Conservation (phyloP, 2,113 vertebrate species). For the Engraulis encrasicolus region DNA sequence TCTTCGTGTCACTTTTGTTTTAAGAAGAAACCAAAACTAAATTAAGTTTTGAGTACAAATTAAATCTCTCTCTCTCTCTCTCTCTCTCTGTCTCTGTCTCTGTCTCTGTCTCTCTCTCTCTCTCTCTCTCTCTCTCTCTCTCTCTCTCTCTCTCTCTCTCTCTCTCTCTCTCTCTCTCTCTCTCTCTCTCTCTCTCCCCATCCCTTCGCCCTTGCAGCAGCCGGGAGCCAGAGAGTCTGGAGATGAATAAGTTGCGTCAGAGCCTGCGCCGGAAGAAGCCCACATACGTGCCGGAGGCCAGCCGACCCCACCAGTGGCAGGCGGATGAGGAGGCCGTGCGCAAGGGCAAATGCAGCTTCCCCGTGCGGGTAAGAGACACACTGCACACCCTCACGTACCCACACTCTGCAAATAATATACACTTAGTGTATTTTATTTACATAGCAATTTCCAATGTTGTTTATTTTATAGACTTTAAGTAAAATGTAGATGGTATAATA, state of each 20-base stretch:
- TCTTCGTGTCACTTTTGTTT: no score
- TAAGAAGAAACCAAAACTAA: no score
- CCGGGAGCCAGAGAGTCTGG: slow-evolving; percentile 80
- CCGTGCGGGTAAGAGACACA: slow-evolving; percentile 81
- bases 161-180: background rate
- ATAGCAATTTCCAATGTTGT: no score
- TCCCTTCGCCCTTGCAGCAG: slow-evolving; percentile 52
- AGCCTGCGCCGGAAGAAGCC: slow-evolving; percentile 91
- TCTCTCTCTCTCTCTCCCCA: background rate
- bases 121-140: slow-evolving; percentile 1
- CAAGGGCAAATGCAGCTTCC: slow-evolving; percentile 89
- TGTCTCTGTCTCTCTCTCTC: background rate
- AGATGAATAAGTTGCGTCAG: slow-evolving; percentile 94
- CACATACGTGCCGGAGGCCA: slow-evolving; percentile 88
- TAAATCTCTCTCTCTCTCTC: background rate
- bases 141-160: background rate
- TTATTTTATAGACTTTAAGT: no score
- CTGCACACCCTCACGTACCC: background rate
- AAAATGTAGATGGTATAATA: no score
- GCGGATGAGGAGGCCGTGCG: slow-evolving; percentile 89
- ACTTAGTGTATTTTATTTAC: no score
- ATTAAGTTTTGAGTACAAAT: no score
- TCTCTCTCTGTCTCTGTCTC: background rate
- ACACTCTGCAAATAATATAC: background rate
- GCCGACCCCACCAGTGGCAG: slow-evolving; percentile 92